Evolutionary conservation across 2,888 invertebrate genomes (phyloP), one percentile per base, ranked within the genome.

Genomic region (Leptinotarsa peninsularis): DNA sequence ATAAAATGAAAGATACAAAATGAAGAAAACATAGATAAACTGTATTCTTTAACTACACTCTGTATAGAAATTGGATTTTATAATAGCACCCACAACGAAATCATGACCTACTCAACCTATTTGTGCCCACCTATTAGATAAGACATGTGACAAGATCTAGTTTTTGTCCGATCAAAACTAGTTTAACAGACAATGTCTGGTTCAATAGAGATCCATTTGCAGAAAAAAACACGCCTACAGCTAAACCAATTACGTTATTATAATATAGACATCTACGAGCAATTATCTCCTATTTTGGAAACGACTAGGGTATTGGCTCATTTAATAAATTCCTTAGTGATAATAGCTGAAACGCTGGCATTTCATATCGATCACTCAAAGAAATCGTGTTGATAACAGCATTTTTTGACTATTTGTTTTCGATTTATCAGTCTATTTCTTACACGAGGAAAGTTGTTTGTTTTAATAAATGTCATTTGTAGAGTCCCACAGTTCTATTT

Each of bases 231-330:
- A 10, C 54, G 54, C 54, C 54, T 54, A 18, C 21, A 58, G 14
- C 18, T 21, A 58, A 27, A 15, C 58, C 21, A 23, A 23, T 58
- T 23, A 23, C 21, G 15, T 21, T 23, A 58, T 21, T 23, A 58
- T 58, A 58, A 58, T 23, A 58, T 23, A 17, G 14, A 58, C 4
- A 15, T 14, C 27, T 27, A 58, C 4, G 15, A 23, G 58, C 58
- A 58, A 14, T 58, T 58, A 58, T 58, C 15, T 58, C 58, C 58
- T 23, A 23, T 58, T 58, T 58, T 17, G 4, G 58, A 13, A 58
- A 58, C 18, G 58, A 18, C 23, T 58, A 23, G 14, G 58, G 58
- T 58, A 58, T 58, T 58, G 23, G 58, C 58, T 58, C 15, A 23
- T 58, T 15, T 23, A 4, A 13, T 58, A 23, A 4, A 58, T 58